Evolutionary conservation across 2,888 invertebrate species (phyloP).

Genomic region (Nomada fucata): DNA sequence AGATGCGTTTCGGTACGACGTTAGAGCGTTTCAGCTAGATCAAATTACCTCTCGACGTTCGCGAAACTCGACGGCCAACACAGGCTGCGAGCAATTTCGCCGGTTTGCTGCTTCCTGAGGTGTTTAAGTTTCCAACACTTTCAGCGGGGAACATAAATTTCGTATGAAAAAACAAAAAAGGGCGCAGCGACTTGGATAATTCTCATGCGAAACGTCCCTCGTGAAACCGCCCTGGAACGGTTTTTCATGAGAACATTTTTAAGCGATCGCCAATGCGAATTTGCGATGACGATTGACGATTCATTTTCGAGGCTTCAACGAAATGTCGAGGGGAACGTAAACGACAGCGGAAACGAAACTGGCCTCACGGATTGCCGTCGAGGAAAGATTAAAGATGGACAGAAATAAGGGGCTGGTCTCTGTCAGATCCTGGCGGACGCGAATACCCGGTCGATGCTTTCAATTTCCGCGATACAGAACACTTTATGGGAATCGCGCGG

Average conservation of each 20-base stretch:
- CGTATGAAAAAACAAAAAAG: neutral
- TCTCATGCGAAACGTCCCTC: neutral
- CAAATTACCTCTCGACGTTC: constrained; percentile 54
- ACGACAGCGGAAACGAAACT: neutral
- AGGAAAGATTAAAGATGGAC: constrained; percentile 41
- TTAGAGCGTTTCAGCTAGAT: constrained; percentile 60
- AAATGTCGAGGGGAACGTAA: constrained; percentile 7
- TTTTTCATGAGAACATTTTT: no score
- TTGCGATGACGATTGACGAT: neutral
- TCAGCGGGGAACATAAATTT: neutral
- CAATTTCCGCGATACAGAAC: constrained; percentile 53
- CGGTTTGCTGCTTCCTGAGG: neutral
- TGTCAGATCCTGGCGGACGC: constrained; percentile 36
- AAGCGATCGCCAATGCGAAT: no score
- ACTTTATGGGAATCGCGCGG: constrained; percentile 55
- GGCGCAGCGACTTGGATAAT: neutral
- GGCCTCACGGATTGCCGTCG: constrained; percentile 19
- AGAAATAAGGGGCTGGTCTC: constrained; percentile 4
- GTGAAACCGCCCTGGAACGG: neutral
- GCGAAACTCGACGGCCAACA: constrained; percentile 15
- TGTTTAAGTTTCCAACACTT: neutral
- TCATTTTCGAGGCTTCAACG: neutral
- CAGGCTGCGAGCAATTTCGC: constrained; percentile 9
- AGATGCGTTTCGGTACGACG: constrained; percentile 53
- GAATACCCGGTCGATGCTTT: constrained; percentile 47